phyloP scores from a whole-genome alignment of 2,113 vertebrate genomes.

The Engystomops pustulosus region DNA sequence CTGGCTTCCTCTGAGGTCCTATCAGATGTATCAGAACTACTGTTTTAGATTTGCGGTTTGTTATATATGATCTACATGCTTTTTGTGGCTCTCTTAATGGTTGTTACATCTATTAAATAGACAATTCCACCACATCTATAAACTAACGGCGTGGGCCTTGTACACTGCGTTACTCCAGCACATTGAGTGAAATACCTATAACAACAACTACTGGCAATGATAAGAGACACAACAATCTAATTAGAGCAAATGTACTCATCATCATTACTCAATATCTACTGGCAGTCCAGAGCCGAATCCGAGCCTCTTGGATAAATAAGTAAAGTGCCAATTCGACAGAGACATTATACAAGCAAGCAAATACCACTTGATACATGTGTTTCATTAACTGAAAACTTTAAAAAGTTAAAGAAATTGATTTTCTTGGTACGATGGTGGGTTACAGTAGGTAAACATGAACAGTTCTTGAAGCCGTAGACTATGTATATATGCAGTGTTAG shows the following conservation, averaged over 20 bases:
- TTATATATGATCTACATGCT: not conserved
- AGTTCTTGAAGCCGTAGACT: too few relatives aligned
- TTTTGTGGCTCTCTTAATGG: not conserved
- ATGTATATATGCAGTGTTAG: too few relatives aligned
- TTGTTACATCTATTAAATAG: not conserved
- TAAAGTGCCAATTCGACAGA: not conserved
- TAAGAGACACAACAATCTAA: constrained; percentile 31
- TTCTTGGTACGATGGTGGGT: too few relatives aligned
- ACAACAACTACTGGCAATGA: not conserved
- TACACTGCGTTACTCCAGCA: not conserved
- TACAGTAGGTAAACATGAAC: too few relatives aligned
- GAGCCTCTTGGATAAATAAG: constrained; percentile 3
- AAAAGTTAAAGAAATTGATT: too few relatives aligned
- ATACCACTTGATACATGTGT: not conserved
- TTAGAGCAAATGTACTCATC: not conserved
- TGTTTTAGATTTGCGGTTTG: not conserved
- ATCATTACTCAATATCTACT: not conserved
- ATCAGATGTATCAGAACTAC: not conserved
- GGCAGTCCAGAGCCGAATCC: not conserved
- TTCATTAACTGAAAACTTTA: too few relatives aligned
- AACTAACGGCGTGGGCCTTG: not conserved
- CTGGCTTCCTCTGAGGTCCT: too few relatives aligned
- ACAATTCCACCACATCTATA: not conserved
- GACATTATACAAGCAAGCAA: not conserved
- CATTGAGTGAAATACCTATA: not conserved